Evolutionary conservation across 2,888 invertebrate species (phyloP).

Genomic region (Dorcus parallelipipedus): DNA sequence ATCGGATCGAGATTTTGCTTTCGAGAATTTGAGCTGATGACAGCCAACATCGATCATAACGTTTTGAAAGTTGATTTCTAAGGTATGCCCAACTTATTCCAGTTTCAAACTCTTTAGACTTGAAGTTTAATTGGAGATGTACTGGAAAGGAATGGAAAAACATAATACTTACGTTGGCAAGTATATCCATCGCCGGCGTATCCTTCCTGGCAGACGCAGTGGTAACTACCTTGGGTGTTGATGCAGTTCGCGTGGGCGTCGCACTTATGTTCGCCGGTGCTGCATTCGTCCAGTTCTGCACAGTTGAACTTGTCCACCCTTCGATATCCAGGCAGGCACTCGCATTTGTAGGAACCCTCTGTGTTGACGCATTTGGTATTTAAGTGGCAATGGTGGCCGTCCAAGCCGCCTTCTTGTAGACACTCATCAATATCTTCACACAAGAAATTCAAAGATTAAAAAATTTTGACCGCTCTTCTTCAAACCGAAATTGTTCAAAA

Average conservation of each 20-base stretch:
- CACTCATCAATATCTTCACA: conserved; percentile 81
- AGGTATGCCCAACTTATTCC: no score
- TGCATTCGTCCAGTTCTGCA: conserved; percentile 77
- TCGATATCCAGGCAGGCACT: conserved; percentile 76
- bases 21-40: background rate
- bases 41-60: no score
- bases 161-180: conserved; percentile 68
- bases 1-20: no score
- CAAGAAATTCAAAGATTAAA: no score
- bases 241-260: conserved; percentile 73
- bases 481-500: no score
- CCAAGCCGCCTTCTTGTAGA: conserved; percentile 68
- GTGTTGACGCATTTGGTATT: conserved; percentile 83
- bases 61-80: no score
- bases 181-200: conserved; percentile 75
- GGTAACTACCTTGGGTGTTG: conserved; percentile 79
- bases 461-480: no score
- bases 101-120: no score
- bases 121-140: background rate
- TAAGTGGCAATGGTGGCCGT: conserved; percentile 81
- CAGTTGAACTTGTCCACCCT: conserved; percentile 77
- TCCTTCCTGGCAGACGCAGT: conserved; percentile 69
- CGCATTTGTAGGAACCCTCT: conserved; percentile 77
- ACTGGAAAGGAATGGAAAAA: background rate
- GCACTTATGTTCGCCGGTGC: conserved; percentile 68